These are phyloP conservation scores for Sciurus vulgaris DNA, from an alignment of 2,797 vertebrate genomes.

Conservation along the genomic window DNA sequence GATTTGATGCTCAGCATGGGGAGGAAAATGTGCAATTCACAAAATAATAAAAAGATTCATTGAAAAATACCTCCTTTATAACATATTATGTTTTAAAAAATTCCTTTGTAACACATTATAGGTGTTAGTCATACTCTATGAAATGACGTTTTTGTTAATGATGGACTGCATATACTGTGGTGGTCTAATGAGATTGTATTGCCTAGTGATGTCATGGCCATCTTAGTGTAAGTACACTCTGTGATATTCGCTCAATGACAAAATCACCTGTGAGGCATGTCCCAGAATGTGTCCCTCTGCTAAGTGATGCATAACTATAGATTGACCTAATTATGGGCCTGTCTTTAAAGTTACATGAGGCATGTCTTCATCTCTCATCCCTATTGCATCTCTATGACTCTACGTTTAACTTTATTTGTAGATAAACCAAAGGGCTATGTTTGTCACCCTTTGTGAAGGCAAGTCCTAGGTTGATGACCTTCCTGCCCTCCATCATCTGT, in stretches of 20 bases:
- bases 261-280: not conserved
- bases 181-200: too few species aligned
- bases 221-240: not conserved
- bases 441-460: not conserved
- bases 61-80: not conserved
- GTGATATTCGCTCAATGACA: not conserved
- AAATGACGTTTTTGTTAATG: not conserved
- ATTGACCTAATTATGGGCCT: not conserved
- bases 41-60: conserved; percentile 16
- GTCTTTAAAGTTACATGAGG: not conserved
- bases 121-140: not conserved
- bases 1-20: not conserved
- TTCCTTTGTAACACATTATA: not conserved
- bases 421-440: not conserved
- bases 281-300: not conserved
- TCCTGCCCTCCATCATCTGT: not conserved
- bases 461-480: not conserved
- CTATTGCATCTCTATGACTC: not conserved
- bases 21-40: not conserved
- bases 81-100: not conserved
- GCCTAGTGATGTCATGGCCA: not conserved
- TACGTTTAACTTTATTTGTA: not conserved
- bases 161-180: not conserved
- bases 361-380: not conserved
- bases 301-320: not conserved